Conservation (phyloP, 2,113 vertebrate genomes). For the Numida meleagris region DNA sequence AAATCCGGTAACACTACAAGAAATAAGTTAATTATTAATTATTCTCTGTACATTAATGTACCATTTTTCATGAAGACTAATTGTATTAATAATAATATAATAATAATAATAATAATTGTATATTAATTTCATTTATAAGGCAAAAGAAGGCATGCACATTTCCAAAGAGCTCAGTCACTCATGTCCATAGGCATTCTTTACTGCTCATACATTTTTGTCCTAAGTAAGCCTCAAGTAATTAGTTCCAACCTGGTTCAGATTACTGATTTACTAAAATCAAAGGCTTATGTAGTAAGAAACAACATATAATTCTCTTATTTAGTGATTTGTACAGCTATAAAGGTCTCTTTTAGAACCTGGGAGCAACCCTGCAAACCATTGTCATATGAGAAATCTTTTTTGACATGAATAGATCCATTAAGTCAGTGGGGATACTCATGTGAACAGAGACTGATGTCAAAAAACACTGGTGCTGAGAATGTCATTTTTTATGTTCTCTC, state of each 20-base stretch:
- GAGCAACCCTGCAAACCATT: background rate
- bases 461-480: constrained; percentile 1
- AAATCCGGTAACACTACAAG: background rate
- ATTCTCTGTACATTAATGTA: constrained; percentile 43
- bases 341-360: background rate
- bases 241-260: constrained; percentile 19
- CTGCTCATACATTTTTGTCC: background rate
- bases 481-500: background rate
- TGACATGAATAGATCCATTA: constrained; percentile 31
- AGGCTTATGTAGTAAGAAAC: constrained; percentile 6
- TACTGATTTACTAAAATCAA: constrained; percentile 11
- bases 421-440: constrained; percentile 23
- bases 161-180: background rate
- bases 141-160: background rate
- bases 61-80: constrained; percentile 70
- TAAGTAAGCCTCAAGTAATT: constrained; percentile 28
- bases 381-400: constrained; percentile 32
- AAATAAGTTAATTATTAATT: constrained; percentile 55
- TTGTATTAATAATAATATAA: too few species aligned
- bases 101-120: constrained; percentile 1
- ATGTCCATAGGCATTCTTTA: background rate
- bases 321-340: background rate
- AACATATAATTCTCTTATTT: constrained; percentile 10
- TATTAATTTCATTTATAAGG: background rate
- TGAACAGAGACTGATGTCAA: constrained; percentile 18